These are phyloP conservation scores for Panulirus ornatus DNA, from an alignment of 1,140 invertebrate species.

Conservation along the genomic window DNA sequence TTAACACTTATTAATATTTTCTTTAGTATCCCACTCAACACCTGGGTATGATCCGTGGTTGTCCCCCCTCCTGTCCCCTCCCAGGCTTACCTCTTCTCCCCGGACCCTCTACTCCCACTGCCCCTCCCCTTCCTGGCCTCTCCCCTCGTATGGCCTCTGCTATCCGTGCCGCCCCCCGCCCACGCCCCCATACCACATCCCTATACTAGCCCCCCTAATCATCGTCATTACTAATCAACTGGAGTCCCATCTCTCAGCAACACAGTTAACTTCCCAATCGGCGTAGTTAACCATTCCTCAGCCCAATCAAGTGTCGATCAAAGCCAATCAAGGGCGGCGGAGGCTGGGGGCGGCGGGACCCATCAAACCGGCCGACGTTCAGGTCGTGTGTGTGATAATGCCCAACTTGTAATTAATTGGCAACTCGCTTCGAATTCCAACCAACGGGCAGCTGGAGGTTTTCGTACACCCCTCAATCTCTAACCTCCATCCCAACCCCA, in stretches of 20 bases:
- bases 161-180: not conserved
- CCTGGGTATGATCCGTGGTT: no score
- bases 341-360: not conserved
- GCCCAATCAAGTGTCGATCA: slow-evolving; percentile 11
- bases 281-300: not conserved
- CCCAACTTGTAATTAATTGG: not conserved
- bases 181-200: not conserved
- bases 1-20: no score
- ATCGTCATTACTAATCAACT: not conserved
- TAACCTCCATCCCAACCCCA: not conserved
- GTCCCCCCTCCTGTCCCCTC: not conserved
- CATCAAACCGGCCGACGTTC: not conserved
- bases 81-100: not conserved
- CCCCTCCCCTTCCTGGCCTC: not conserved
- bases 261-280: not conserved
- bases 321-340: not conserved
- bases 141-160: not conserved
- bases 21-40: no score
- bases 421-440: not conserved
- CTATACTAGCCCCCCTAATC: not conserved
- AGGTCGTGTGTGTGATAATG: slow-evolving; percentile 2
- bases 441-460: not conserved
- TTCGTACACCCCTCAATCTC: not conserved
- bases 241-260: slow-evolving; percentile 6
- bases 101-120: no score